These are phyloP conservation scores for Pyrgus malvae DNA, from an alignment of 2,888 invertebrate species.

Conservation along the genomic window DNA sequence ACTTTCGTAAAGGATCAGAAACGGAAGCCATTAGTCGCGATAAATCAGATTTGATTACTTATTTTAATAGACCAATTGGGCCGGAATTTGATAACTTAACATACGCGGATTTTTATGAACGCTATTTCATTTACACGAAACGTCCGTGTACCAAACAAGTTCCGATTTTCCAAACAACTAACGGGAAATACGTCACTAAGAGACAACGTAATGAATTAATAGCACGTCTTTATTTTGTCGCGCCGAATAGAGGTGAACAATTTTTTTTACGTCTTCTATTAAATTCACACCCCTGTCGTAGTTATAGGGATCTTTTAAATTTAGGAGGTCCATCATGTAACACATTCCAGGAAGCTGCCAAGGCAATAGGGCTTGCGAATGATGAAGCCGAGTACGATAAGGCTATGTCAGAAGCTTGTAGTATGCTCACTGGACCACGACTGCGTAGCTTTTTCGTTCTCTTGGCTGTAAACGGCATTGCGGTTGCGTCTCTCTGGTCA, in stretches of 20 bases:
- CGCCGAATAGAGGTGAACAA: background rate
- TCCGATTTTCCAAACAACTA: no score
- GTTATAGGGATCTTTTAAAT: background rate
- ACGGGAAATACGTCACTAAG: no score
- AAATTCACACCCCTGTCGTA: background rate
- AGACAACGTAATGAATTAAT: background rate
- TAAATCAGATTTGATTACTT: background rate
- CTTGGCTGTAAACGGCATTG: no score
- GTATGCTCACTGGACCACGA: no score
- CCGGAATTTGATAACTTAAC: slow-evolving; percentile 21
- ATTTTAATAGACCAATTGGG: slow-evolving; percentile 14
- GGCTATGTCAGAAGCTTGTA: no score
- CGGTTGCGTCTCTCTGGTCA: background rate
- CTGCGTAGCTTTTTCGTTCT: no score
- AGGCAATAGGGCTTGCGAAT: no score
- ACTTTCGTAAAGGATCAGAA: background rate
- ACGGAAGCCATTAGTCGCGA: background rate
- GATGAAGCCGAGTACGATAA: no score
- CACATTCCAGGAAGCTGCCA: no score
- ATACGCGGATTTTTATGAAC: slow-evolving; percentile 21
- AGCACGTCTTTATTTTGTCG: background rate
- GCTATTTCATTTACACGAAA: background rate
- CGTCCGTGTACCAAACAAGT: background rate
- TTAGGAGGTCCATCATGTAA: background rate
- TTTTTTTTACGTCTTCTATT: no score